phyloP scores from a whole-genome alignment of 2,797 vertebrate genomes.

The Malacoraja senta region DNA sequence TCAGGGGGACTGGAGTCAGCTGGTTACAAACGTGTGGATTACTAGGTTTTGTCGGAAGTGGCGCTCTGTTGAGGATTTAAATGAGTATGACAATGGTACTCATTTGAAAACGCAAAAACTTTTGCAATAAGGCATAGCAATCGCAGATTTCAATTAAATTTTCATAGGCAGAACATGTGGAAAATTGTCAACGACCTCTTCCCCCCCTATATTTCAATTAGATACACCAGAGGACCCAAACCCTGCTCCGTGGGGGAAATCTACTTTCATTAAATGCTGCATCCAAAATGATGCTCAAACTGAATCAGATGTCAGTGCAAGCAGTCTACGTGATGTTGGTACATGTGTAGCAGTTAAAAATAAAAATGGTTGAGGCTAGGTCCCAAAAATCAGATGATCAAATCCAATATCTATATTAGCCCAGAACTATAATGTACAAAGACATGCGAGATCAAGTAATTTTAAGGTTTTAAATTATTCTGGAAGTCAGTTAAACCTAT shows the following conservation, averaged over 20 bases:
- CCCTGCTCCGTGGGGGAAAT: background rate
- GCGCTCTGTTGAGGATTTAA: no score
- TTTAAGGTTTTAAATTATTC: background rate
- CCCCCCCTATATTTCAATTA: background rate
- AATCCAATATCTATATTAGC: background rate
- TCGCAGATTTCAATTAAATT: background rate
- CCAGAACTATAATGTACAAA: background rate
- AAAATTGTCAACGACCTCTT: background rate
- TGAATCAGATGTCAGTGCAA: background rate
- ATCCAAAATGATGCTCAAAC: background rate
- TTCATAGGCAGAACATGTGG: background rate
- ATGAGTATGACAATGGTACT: background rate
- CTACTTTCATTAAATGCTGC: background rate
- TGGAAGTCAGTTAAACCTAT: background rate
- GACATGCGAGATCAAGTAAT: background rate
- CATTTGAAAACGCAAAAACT: background rate
- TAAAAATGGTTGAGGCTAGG: no score
- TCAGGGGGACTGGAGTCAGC: background rate
- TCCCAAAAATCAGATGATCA: background rate
- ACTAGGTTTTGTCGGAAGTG: no score
- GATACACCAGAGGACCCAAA: background rate
- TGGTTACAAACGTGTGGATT: background rate
- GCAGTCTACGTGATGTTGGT: background rate
- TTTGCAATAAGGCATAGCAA: background rate
- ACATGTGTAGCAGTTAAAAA: background rate